Base-by-base conservation (phyloP, 2,113 vertebrate species). In the Nesogale talazaci region DNA sequence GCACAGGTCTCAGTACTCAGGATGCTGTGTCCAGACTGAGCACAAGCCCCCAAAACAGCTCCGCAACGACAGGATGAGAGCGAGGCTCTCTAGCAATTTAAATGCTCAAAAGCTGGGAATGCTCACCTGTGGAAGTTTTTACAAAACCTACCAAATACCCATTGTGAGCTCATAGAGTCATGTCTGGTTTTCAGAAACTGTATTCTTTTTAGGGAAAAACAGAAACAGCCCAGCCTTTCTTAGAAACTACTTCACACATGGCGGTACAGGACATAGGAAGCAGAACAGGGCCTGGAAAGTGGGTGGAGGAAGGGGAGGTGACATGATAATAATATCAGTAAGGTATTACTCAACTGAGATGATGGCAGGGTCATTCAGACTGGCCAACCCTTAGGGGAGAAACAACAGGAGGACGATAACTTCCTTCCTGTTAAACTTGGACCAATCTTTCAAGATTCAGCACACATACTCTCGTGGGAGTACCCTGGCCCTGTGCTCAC, bases 1-100 rank as follows among this genome's bases (percentile, higher is more conserved):
- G 22, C n/a, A 88, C 72, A 83, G 20, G 52, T 74, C 80, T 19
- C 74, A 90, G 89, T 9, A 70, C 38, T 76, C 70, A 82, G 11
- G 75, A 75, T 90, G 91, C 76, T 90, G 67, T 8, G 81, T 89
- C 36, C 83, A 86, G 76, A 67, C 20, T 78, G 91, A 90, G 83
- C 27, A 77, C 56, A 27, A 42, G 27, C 25, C 38, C 79, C 92
- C 63, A 34, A 17, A 93, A 91, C 22, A 80, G 34, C 79, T 19
- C 86, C 29, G 27, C 14, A 77, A 82, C 36, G 79, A 86, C 70
- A 52, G 17, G 31, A 11, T 38, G 65, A 95, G n/a, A 59, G 74
- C 88, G 76, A 59, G 75, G 15, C n/a, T 22, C 46, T 81, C 75
- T 8, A 80, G 56, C 80, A 93, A 93, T 19, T 61, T 22, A 31